Evolutionary conservation across 1,140 invertebrate species (phyloP).

Genomic region (Drosophila miranda): DNA sequence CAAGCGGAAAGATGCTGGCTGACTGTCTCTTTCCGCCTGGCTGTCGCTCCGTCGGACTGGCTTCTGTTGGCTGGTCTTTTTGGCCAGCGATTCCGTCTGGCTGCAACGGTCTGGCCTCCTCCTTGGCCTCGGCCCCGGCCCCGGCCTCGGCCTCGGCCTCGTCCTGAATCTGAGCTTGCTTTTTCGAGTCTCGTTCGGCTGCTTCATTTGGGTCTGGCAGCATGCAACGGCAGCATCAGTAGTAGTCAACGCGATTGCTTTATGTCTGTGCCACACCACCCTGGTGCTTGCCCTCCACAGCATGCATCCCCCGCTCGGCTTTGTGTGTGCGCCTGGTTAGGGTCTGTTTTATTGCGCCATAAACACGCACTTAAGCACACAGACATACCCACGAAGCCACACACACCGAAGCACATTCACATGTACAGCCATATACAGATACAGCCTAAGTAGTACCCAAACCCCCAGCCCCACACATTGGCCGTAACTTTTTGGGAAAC

Average conservation of each 20-base stretch:
- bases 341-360: conserved; percentile 79
- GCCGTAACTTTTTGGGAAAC: conserved; percentile 57
- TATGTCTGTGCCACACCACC: conserved; percentile 20
- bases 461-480: conserved; percentile 20
- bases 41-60: conserved; percentile 7
- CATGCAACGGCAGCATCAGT: conserved; percentile 56
- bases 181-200: conserved; percentile 60
- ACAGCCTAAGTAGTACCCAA: conserved; percentile 33
- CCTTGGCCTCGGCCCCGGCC: conserved; percentile 7
- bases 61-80: conserved; percentile 33
- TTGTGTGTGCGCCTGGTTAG: conserved; percentile 63
- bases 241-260: conserved; percentile 48
- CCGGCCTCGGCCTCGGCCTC: conserved; percentile 17
- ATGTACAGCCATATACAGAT: neutral
- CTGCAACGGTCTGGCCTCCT: neutral
- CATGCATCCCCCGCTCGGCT: neutral
- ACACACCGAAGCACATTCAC: conserved; percentile 29
- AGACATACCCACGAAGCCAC: conserved; percentile 38
- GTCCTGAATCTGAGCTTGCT: conserved; percentile 27
- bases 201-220: conserved; percentile 68
- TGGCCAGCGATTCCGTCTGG: conserved; percentile 38
- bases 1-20: conserved; percentile 78
- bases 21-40: conserved; percentile 40
- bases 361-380: conserved; percentile 76
- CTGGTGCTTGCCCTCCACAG: neutral